Base-by-base conservation (phyloP, 1,140 invertebrate species). In the Papilio polytes region DNA sequence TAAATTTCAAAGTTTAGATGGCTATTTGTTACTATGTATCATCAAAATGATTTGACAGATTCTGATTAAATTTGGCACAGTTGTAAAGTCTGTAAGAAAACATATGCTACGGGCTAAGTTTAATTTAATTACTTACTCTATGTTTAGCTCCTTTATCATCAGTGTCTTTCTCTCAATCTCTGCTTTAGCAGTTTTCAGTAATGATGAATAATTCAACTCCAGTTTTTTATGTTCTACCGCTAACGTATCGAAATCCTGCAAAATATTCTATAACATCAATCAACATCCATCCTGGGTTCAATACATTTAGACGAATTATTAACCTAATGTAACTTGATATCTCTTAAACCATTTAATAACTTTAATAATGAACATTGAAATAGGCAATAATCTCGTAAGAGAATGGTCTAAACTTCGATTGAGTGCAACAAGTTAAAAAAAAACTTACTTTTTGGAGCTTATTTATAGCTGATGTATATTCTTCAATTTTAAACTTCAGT, bases 251-350 rank as follows among this genome's bases (percentile, higher is more conserved):
- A 91, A 92, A 84, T 94, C 93, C 93, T 94, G 93, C 77, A 94
- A 94, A 84, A 94, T 92, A 82, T 88, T 85, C 93, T 94, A 91
- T 59, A 93, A 87, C 87, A 88, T 94, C 92, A 94, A 92, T 93
- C 88, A 83, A 87, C 80, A 93, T 91, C 87, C 85, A 85, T 88
- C 88, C 90, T 74, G n/a, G 46, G 36, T 53, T 74, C 72, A 66
- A 8, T 53, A 41, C 10, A 7, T 26, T 18, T 63, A 51, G 56
- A 66, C 22, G 78, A 66, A 12, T 66, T 12, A 31, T 15, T 31
- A 41, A 41, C 36, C 36, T 41, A 6, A 41, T 41, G 36, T 6
- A 41, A 8, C 31, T 36, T 36, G 31, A 41, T 41, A 41, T 41
- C 36, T 41, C 6, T 8, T 8, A 7, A 7, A 8, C 6, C 36